phyloP scores from a whole-genome alignment of 2,797 vertebrate genomes.

The Chaunax sp. region DNA sequence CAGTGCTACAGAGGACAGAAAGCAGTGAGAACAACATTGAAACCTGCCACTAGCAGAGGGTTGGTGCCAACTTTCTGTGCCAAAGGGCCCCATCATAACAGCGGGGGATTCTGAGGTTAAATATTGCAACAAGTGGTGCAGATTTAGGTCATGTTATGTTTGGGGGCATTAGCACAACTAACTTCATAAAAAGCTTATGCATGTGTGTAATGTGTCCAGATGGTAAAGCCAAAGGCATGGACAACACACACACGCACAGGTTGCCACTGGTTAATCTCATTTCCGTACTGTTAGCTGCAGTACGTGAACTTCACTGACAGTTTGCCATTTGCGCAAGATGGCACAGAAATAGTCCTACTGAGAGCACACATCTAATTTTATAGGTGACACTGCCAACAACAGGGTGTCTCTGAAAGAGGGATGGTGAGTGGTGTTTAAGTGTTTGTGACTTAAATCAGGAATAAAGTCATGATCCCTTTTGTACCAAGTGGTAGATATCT shows the following conservation, averaged over 20 bases:
- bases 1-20: conserved; percentile 19
- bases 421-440: too few species aligned
- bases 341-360: conserved; percentile 41
- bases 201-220: conserved; percentile 48
- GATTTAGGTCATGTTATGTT: conserved; percentile 54
- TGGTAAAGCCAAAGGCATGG: conserved; percentile 47
- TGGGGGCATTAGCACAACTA: conserved; percentile 21
- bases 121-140: conserved; percentile 38
- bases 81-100: conserved; percentile 38
- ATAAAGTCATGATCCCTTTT: too few species aligned
- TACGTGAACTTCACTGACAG: conserved; percentile 12
- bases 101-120: conserved; percentile 46
- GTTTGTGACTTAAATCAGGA: too few species aligned
- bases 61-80: conserved; percentile 49
- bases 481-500: neutral
- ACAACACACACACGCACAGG: conserved; percentile 30
- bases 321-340: conserved; percentile 10
- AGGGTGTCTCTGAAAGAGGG: too few species aligned
- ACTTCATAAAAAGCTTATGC: conserved; percentile 32
- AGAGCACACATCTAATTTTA: conserved; percentile 1
- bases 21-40: conserved; percentile 34
- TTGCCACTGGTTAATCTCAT: conserved; percentile 33
- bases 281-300: conserved; percentile 14
- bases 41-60: conserved; percentile 44
- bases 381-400: too few species aligned